A percentile compares a stretch with the other conserved stretches of the same genome.
Evolutionary conservation across 2,113 vertebrate genomes (phyloP).

Genomic region (Phyllostomus hastatus): DNA sequence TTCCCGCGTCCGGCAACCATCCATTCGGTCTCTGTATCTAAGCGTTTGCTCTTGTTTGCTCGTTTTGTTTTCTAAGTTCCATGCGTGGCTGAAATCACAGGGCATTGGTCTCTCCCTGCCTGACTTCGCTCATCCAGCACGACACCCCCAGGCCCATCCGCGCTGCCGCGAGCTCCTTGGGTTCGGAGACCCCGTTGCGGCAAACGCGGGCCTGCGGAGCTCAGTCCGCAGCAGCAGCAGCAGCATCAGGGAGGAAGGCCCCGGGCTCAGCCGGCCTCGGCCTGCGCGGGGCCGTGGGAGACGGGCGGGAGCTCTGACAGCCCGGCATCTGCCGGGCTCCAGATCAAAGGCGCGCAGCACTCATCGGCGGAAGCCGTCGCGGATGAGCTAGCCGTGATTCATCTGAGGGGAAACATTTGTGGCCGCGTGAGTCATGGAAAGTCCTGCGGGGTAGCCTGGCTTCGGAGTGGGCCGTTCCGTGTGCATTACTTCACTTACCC

Average conservation of each 20-base stretch:
- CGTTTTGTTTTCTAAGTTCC: too few relatives aligned
- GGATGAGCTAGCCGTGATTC: not conserved
- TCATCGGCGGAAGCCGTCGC: not conserved
- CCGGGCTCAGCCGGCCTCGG: not conserved
- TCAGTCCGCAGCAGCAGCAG: too few relatives aligned
- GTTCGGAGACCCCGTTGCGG: not conserved
- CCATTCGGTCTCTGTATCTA: not conserved
- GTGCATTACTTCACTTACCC: not conserved
- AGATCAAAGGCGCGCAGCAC: not conserved
- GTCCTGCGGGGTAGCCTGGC: not conserved
- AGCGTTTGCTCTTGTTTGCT: not conserved
- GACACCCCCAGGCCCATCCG: too few relatives aligned
- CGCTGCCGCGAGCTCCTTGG: not conserved
- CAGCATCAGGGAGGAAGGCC: not conserved
- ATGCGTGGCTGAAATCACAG: not conserved
- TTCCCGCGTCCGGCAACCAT: not conserved
- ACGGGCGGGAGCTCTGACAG: not conserved
- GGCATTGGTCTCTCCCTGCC: not conserved
- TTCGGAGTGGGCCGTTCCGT: not conserved
- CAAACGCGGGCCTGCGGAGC: not conserved
- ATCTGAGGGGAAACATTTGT: not conserved
- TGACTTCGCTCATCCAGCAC: not conserved
- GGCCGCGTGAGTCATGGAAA: not conserved
- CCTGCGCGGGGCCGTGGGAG: not conserved
- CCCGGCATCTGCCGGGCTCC: accelerated